phyloP scores from a whole-genome alignment of 2,113 vertebrate genomes.

The Pyxicephalus adspersus region DNA sequence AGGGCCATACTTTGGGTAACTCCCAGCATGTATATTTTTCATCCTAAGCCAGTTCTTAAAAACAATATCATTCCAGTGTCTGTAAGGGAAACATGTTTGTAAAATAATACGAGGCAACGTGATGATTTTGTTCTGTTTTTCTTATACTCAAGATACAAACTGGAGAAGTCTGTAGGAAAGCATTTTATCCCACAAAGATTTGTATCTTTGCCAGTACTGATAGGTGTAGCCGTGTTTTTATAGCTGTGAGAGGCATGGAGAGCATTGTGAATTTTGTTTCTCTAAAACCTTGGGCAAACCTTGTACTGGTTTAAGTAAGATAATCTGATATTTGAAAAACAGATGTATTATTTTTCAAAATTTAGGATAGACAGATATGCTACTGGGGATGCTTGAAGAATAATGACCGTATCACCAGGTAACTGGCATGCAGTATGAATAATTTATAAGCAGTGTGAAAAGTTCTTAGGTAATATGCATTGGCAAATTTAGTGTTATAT shows the following conservation, averaged over 20 bases:
- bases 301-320: conserved; percentile 19
- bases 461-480: not conserved
- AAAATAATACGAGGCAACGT: conserved; percentile 2
- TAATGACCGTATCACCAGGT: not conserved
- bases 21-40: not conserved
- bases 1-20: too few species aligned
- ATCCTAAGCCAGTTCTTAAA: not conserved
- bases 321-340: conserved; percentile 43
- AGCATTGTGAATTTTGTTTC: conserved; percentile 41
- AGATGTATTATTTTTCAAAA: conserved; percentile 37
- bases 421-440: not conserved
- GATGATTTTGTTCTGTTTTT: conserved; percentile 28
- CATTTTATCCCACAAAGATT: conserved; percentile 47
- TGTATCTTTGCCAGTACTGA: conserved; percentile 47
- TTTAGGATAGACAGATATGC: conserved; percentile 10
- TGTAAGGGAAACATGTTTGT: conserved; percentile 1
- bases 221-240: conserved; percentile 54
- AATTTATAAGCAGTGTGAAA: not conserved
- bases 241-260: conserved; percentile 47
- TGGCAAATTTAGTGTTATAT: too few species aligned
- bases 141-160: conserved; percentile 38
- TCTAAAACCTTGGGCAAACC: conserved; percentile 47
- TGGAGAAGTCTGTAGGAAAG: conserved; percentile 30
- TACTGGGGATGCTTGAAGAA: conserved; percentile 2
- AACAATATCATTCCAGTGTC: not conserved